phyloP scores from a whole-genome alignment of 2,888 invertebrate species.

The Caenorhabditis wallacei region DNA sequence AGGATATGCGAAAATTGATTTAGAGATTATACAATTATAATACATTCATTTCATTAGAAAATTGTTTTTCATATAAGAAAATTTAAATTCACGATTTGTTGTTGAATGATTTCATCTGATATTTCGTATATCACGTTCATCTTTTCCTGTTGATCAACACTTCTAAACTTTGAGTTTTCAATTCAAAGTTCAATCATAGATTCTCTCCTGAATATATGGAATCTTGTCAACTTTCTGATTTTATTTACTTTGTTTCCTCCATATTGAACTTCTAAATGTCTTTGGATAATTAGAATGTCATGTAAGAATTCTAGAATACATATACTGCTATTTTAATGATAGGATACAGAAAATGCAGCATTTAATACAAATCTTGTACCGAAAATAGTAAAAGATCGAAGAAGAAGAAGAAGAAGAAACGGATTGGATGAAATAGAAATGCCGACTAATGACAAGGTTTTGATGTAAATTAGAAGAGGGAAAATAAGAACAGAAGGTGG shows the following conservation, averaged over 20 bases:
- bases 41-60: too few species aligned
- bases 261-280: too few species aligned
- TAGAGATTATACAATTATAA: too few species aligned
- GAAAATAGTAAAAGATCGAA: background rate
- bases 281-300: background rate
- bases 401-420: conserved; percentile 4
- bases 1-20: background rate
- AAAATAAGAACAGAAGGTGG: conserved; percentile 11
- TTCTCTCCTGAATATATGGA: too few species aligned
- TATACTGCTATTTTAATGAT: conserved; percentile 8
- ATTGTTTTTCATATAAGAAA: too few species aligned
- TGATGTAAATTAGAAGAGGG: background rate
- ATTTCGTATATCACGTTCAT: too few species aligned
- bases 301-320: background rate
- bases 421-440: conserved; percentile 6
- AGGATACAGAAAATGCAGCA: background rate
- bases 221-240: too few species aligned
- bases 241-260: too few species aligned
- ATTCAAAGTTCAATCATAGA: background rate
- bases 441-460: conserved; percentile 52
- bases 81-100: too few species aligned
- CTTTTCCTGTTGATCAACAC: background rate
- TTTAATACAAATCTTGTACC: background rate
- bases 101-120: too few species aligned
- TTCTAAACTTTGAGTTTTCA: background rate